Evolutionary conservation across 2,113 vertebrate species (phyloP), one percentile per base, ranked within the genome.

Genomic region (Gnathonemus echidnorhynchus): DNA sequence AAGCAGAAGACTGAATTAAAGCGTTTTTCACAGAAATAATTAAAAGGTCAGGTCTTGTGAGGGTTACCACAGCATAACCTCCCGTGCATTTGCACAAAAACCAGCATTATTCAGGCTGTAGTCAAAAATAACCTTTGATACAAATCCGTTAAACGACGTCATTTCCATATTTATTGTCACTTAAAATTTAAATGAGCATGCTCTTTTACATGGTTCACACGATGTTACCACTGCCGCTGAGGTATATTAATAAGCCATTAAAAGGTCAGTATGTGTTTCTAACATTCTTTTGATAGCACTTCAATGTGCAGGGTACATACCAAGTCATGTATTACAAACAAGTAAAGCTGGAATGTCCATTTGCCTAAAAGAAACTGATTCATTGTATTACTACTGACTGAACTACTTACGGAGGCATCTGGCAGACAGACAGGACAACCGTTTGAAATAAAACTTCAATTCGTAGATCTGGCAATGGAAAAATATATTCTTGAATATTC

Each of bases 51-150:
- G 74, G 15, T 35, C 35, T 15, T 77, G 46, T 5, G 62, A 80
- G 46, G 66, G 27, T 24, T 50, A 48, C 8, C n/a, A 80, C 48
- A 77, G 35, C 45, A 74, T 77, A 89, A 89, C 62, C 70, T 89
- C n/a, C 15, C 17, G 8, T 15, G 27, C 66, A 89, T 45, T 48
- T 48, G 62, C 88, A 89, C 62, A 35, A 21, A 77, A 48, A 80
- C 48, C 24, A 70, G 48, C 46, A 77, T 48, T 52, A 77, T 50
- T 49, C 11, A 17, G 35, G 66, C 48, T 77, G 58, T 50, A 27
- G 70, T 89, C 31, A 80, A 77, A 50, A 50, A n/a, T 17, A 80
- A 46, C 88, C 45, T 80, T 31, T 77, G n/a, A 89, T 66, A 89
- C 62, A 17, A 77, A 77, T 70, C 48, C 7, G n/a, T 66, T 48